Evolutionary conservation across 92 coral and sea anemone genomes (phyloP), one percentile per base, ranked within the genome.

Genomic region (Siderastrea radians): DNA sequence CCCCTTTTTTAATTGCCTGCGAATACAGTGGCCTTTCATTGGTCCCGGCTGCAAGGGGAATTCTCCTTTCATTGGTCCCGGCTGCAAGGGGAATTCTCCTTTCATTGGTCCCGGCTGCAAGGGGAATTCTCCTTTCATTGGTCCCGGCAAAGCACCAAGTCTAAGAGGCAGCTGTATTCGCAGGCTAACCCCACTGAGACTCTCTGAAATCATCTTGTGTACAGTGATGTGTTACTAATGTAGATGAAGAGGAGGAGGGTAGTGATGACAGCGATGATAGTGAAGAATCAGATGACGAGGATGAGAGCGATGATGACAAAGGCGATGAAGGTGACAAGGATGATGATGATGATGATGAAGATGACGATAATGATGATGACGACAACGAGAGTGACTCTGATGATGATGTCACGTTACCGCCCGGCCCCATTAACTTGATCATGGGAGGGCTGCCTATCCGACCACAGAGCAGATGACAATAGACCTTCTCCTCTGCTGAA

Each of bases 391-490:
- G 84, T 60, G 91, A 89, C 76, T 85, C 93, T 51, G 95, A 88
- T 85, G 98, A 93, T 68, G 91, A 83, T 46, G 74, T 59, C 58
- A 72, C 89, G 43, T 66, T 55, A 66, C 88, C 92, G 70, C 55
- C 93, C 3, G 98, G 98, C 2, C 89, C 91, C 5, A 79, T 95
- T 4, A 95, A 95, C 84, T 89, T 95, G 16, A 88, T 95, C 72
- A 83, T 95, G 98, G 98, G 98, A 58, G 98, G 98, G 65, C 75
- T 95, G 48, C 98, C 98, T 4, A 91, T 95, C 80, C 64, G 75
- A 85, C 96, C 92, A 17, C 95, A 92, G 63, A 44, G 79, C 45
- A 92, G 91, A 67, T 92, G 83, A 80, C 62, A 75, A 44, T 5
- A 49, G 66, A 49, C 53, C 2, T 53, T 7, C 72, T 67, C 6